Evolutionary conservation across 2,113 vertebrate genomes (phyloP), one percentile per base, ranked within the genome.

Genomic region (Onychostruthus taczanowskii): DNA sequence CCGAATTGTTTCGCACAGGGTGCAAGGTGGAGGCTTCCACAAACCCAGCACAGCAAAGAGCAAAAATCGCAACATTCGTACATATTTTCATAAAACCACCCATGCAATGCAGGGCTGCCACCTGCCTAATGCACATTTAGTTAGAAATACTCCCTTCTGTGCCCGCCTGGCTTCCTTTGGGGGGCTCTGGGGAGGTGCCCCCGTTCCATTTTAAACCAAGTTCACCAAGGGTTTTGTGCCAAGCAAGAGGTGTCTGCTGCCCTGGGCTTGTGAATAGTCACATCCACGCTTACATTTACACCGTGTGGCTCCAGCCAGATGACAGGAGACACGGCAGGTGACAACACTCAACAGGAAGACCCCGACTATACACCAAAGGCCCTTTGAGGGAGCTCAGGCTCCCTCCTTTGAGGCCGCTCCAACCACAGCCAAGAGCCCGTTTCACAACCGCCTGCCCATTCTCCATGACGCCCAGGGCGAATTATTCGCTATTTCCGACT

Each of bases 121-220:
- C 13, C 31, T 28, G 16, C 39, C 28, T 9, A 16, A 21, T 11
- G n/a, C 13, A 0, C 4, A 11, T 53, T 69, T 39, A 11, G 47
- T 46, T 20, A 62, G 28, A 28, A 47, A 30, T 2, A 1, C 10
- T 55, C 3, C 0, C n/a, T 55, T 41, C 49, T 70, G 58, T 30
- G 30, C 16, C 28, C 1, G 3, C 16, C 6, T 7, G 58, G 41
- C 14, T 8, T 55, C 35, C 5, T n/a, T 5, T 1, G 10, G 13
- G 56, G 56, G 7, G 22, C 47, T 62, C 55, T 61, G 46, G 27
- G 31, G 53, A 52, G 11, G 7, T 19, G 53, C 22, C 28, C 33
- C 5, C 2, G 0, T 13, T 30, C 28, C 17, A 16, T 87, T 79
- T 41, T 24, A 63, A 61, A n/a, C 56, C 5, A 47, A 47, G 2